phyloP scores from a whole-genome alignment of 2,113 vertebrate genomes.

The Nicator chloris region DNA sequence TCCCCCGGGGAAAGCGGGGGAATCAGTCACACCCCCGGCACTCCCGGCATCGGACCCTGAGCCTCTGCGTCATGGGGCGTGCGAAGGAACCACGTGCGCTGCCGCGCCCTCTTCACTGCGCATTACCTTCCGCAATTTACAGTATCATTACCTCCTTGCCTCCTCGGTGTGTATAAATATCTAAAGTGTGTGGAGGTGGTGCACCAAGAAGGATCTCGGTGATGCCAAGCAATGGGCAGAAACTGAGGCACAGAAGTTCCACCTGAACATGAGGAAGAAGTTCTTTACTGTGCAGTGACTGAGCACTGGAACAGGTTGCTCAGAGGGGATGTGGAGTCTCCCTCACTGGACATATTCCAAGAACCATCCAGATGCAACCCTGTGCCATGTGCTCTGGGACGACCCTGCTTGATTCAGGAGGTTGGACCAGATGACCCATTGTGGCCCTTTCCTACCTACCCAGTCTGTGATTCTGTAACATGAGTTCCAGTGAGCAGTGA shows the following conservation, averaged over 20 bases:
- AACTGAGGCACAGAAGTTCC: background rate
- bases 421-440: rapidly evolving
- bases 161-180: background rate
- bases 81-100: background rate
- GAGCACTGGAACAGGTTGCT: background rate
- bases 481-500: rapidly evolving
- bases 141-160: background rate
- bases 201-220: background rate
- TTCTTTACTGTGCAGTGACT: background rate
- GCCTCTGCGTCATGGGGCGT: no score
- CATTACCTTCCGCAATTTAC: rapidly evolving
- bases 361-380: rapidly evolving
- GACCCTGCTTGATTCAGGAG: background rate
- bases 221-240: background rate
- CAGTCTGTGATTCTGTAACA: no score
- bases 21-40: background rate
- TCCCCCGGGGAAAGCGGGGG: no score
- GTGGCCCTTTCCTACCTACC: background rate
- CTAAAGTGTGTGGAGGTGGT: background rate
- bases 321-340: background rate
- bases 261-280: background rate
- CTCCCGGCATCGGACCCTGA: background rate
- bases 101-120: rapidly evolving
- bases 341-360: background rate
- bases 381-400: background rate